Percentiles rank a stretch among this genome's conserved stretches.
Evolutionary conservation across 2,113 vertebrate species (phyloP).

Genomic region (Pycnonotus jocosus): DNA sequence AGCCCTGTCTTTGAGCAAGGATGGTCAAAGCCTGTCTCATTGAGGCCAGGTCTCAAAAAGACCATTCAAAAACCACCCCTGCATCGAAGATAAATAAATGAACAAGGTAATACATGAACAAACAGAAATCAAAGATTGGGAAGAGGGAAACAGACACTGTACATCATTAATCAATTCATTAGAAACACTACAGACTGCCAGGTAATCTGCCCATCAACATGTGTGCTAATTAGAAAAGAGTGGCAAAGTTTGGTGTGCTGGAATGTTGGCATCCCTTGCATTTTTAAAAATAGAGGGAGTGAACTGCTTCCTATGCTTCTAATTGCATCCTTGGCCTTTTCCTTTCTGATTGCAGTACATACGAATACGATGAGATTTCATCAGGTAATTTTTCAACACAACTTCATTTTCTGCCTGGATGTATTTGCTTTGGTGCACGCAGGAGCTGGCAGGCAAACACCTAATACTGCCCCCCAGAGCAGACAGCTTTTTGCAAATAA

Average conservation of each 20-base stretch:
- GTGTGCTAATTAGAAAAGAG: neutral
- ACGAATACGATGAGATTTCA: neutral
- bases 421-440: neutral
- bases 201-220: neutral
- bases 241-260: neutral
- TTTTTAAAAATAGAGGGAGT: neutral
- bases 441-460: neutral
- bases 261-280: neutral
- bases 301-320: conserved; percentile 1
- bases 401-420: neutral
- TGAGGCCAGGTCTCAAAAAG: neutral
- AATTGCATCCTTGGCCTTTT: neutral
- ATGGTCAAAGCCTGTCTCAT: neutral
- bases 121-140: neutral
- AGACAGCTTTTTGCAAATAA: neutral
- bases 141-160: neutral
- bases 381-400: neutral
- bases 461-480: neutral
- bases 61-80: neutral
- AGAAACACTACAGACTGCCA: neutral
- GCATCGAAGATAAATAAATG: neutral
- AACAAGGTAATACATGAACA: neutral
- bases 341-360: neutral
- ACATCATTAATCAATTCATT: neutral
- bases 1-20: neutral